Conservation (phyloP, 2,888 invertebrate genomes). For the Trissolcus japonicus region DNA sequence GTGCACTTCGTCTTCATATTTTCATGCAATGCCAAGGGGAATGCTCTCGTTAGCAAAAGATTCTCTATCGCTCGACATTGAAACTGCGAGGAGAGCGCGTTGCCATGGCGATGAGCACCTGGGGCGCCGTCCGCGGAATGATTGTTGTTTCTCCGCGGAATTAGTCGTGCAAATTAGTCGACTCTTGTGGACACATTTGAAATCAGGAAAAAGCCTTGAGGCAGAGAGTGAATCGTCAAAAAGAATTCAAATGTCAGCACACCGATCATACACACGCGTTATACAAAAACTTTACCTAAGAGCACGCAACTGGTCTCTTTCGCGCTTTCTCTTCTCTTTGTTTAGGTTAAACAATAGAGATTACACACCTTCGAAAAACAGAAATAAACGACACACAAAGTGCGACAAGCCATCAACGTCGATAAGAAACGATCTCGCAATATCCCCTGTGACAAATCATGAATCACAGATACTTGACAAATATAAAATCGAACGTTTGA, state of each 20-base stretch:
- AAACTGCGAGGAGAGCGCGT: conserved; percentile 52
- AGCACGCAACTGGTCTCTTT: too few relatives aligned
- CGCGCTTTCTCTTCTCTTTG: too few relatives aligned
- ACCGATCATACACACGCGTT: too few relatives aligned
- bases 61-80: conserved; percentile 37
- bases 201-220: too few relatives aligned
- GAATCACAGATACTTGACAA: too few relatives aligned
- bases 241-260: too few relatives aligned
- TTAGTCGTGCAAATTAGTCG: conserved; percentile 23
- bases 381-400: too few relatives aligned
- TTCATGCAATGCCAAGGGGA: conserved; percentile 53
- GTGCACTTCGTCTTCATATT: conserved; percentile 52
- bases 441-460: neutral
- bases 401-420: neutral
- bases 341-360: too few relatives aligned
- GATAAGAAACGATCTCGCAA: conserved; percentile 1
- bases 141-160: conserved; percentile 41
- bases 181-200: conserved; percentile 3
- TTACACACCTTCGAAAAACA: too few relatives aligned
- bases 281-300: too few relatives aligned
- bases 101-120: conserved; percentile 47
- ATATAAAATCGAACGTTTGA: too few relatives aligned
- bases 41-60: conserved; percentile 56
- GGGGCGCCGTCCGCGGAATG: conserved; percentile 40
- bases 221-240: too few relatives aligned